Conservation (phyloP, 2,797 vertebrate species). For the Enteromius radiatus region DNA sequence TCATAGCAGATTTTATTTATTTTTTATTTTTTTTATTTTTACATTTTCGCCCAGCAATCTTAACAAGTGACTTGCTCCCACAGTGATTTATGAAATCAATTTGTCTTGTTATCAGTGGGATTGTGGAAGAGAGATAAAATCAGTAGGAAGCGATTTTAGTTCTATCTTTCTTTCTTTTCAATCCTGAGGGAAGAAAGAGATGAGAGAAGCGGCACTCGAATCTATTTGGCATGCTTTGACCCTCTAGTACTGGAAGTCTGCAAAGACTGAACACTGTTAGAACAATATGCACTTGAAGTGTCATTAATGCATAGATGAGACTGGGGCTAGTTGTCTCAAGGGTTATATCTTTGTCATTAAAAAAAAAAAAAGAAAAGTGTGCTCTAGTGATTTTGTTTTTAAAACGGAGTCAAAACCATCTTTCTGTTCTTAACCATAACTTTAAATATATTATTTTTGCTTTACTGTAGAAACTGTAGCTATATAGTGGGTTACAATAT, state of each 20-base stretch:
- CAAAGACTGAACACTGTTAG: neutral
- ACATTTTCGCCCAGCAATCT: slow-evolving; percentile 61
- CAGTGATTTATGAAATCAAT: slow-evolving; percentile 80
- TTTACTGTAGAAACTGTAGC: neutral
- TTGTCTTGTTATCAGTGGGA: slow-evolving; percentile 75
- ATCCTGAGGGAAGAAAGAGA: slow-evolving; percentile 45
- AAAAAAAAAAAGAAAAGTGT: neutral
- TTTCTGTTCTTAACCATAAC: neutral
- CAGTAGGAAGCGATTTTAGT: slow-evolving; percentile 66
- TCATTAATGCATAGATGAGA: neutral
- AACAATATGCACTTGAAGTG: neutral
- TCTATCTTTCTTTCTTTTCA: slow-evolving; percentile 48
- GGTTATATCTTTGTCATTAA: neutral
- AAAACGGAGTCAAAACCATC: neutral
- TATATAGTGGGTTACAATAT: neutral
- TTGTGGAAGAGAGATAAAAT: slow-evolving; percentile 70
- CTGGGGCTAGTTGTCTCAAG: neutral
- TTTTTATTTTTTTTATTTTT: slow-evolving; percentile 40
- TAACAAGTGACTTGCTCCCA: slow-evolving; percentile 70
- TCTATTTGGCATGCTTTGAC: slow-evolving; percentile 29
- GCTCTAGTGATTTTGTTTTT: neutral
- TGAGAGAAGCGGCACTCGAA: slow-evolving; percentile 31
- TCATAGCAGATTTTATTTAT: slow-evolving; percentile 63
- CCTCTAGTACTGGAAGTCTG: slow-evolving; percentile 12
- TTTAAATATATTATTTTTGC: neutral